Evolutionary conservation across 2,113 vertebrate species (phyloP).

Genomic region (Eidolon helvum): DNA sequence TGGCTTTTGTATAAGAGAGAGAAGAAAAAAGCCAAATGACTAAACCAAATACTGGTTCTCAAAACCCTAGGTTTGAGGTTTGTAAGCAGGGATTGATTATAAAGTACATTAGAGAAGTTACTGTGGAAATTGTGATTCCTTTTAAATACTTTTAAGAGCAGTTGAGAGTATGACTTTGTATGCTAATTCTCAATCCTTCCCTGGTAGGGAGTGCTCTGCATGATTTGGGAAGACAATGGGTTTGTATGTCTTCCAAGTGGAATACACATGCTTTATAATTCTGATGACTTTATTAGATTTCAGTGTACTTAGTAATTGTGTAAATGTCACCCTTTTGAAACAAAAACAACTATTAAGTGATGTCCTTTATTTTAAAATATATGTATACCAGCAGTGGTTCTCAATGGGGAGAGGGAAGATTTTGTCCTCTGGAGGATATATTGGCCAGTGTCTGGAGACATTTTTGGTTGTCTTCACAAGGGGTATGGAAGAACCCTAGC

Average conservation of each 20-base stretch:
- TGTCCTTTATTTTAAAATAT: neutral
- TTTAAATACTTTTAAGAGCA: conserved; percentile 19
- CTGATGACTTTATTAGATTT: neutral
- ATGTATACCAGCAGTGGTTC: neutral
- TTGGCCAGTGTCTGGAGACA: neutral
- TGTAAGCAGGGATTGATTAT: neutral
- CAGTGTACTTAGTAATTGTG: neutral
- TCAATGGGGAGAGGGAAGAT: neutral
- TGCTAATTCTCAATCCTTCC: conserved; percentile 19
- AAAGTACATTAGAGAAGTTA: neutral
- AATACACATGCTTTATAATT: conserved; percentile 5
- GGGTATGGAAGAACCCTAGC: neutral
- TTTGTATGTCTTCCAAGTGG: neutral
- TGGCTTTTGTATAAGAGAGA: neutral
- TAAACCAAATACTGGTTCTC: neutral
- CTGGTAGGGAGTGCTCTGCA: neutral
- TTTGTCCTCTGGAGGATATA: neutral
- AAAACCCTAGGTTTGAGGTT: neutral
- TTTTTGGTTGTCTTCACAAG: neutral
- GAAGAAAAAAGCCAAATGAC: conserved; percentile 8
- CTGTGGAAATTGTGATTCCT: neutral
- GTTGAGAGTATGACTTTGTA: neutral
- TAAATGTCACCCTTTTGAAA: neutral
- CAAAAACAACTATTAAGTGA: neutral
- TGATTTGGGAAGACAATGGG: neutral